Conservation (phyloP, 2,888 invertebrate species). For the Craniophora ligustri region DNA sequence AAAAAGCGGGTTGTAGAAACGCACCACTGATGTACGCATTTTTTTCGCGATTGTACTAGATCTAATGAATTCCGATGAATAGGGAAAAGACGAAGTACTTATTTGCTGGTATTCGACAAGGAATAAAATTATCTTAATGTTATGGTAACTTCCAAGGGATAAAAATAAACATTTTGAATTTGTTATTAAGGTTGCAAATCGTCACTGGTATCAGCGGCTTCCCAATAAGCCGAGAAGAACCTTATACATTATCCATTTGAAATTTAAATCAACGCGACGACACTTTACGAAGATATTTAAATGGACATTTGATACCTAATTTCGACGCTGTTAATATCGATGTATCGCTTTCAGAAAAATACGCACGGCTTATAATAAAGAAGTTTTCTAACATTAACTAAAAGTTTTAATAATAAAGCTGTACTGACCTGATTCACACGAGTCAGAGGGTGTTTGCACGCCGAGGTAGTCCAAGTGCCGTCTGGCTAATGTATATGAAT, state of each 20-base stretch:
- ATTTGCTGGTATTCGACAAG: too few species aligned
- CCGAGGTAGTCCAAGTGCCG: slow-evolving; percentile 91
- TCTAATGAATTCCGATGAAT: slow-evolving; percentile 5
- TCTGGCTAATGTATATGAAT: slow-evolving; percentile 90
- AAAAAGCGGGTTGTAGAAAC: slow-evolving; percentile 8
- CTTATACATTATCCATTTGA: slow-evolving; percentile 63
- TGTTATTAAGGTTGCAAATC: slow-evolving; percentile 49
- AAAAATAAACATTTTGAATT: slow-evolving; percentile 32
- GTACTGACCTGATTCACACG: slow-evolving; percentile 91
- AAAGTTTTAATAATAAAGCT: neutral
- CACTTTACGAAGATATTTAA: slow-evolving; percentile 57
- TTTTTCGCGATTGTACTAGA: neutral
- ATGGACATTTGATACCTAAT: slow-evolving; percentile 42
- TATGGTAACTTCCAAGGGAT: slow-evolving; percentile 30
- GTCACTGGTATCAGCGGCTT: slow-evolving; percentile 51
- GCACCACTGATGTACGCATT: neutral
- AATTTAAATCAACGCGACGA: slow-evolving; percentile 63
- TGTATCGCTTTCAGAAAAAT: slow-evolving; percentile 2
- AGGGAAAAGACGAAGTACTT: neutral
- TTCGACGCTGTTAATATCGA: slow-evolving; percentile 11
- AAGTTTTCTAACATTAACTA: neutral
- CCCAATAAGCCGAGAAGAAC: slow-evolving; percentile 61
- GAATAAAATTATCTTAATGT: too few species aligned
- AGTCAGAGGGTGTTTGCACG: slow-evolving; percentile 96
- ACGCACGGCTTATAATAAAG: neutral